A percentile compares a stretch with the other conserved stretches of the same genome.
Evolutionary conservation across 2,113 vertebrate genomes (phyloP).

Genomic region (Oncorhynchus gorbuscha): DNA sequence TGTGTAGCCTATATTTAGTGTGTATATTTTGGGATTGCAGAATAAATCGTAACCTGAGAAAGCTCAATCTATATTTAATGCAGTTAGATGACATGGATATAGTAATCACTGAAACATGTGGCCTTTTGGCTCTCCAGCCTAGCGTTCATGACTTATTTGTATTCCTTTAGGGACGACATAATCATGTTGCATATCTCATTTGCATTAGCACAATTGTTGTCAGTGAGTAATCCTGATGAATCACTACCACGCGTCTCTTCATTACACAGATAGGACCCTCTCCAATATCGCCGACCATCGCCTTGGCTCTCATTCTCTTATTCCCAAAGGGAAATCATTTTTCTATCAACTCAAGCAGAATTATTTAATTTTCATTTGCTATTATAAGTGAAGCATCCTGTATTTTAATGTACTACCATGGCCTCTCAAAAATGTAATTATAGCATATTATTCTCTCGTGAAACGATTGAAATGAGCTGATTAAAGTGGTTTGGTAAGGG

Average conservation of each 20-base stretch:
- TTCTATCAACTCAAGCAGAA: constrained; percentile 6
- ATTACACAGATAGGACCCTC: background rate
- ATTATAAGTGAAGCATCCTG: constrained; percentile 18
- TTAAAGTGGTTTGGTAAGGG: too few species aligned
- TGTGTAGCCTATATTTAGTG: too few species aligned
- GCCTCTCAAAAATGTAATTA: constrained; percentile 8
- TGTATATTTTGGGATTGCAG: too few species aligned
- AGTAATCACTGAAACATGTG: background rate
- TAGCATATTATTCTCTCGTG: background rate
- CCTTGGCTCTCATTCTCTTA: background rate
- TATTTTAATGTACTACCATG: constrained; percentile 7
- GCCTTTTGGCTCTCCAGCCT: background rate
- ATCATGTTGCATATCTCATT: constrained; percentile 4
- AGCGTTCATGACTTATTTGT: constrained; percentile 4
- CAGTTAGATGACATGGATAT: too few species aligned
- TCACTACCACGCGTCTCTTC: too few species aligned
- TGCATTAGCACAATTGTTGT: constrained; percentile 11
- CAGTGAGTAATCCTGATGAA: background rate
- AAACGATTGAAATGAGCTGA: too few species aligned
- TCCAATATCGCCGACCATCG: background rate
- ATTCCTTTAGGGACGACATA: background rate
- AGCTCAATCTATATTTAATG: too few species aligned
- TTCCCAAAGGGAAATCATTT: background rate
- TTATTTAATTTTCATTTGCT: constrained; percentile 8
- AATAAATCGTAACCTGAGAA: too few species aligned